Conservation (phyloP, 2,797 vertebrate species). For the Mycteria americana region DNA sequence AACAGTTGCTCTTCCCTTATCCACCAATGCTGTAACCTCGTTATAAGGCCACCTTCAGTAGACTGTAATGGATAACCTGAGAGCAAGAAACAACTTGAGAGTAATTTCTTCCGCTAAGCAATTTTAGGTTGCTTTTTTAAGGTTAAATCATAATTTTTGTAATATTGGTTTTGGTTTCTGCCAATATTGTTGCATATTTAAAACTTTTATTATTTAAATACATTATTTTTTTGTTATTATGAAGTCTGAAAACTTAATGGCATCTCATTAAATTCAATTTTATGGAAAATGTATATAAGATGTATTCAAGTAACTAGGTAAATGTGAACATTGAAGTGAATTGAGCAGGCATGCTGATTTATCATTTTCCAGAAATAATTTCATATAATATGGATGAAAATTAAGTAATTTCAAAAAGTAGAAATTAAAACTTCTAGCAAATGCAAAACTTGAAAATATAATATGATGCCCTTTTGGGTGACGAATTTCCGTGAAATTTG, state of each 20-base stretch:
- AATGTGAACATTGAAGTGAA: neutral
- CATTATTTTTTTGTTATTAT: neutral
- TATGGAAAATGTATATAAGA: neutral
- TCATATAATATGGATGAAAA: neutral
- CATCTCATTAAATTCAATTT: neutral
- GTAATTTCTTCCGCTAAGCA: neutral
- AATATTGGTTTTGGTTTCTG: accelerated
- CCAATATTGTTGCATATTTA: neutral
- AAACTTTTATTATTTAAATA: neutral
- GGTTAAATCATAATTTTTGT: neutral
- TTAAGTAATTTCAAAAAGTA: neutral
- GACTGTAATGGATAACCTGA: neutral
- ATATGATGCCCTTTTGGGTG: neutral
- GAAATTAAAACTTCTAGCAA: neutral
- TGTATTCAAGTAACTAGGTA: neutral
- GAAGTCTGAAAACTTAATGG: neutral
- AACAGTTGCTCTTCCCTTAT: neutral
- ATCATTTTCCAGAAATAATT: neutral
- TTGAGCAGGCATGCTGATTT: neutral
- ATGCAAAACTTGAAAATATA: neutral
- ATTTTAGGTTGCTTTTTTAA: neutral
- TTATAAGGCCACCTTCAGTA: neutral
- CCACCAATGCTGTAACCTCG: neutral
- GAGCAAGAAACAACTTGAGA: neutral
- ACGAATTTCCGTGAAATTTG: neutral